Evolutionary conservation across 2,797 vertebrate genomes (phyloP).

Genomic region (Syngnathus acus): DNA sequence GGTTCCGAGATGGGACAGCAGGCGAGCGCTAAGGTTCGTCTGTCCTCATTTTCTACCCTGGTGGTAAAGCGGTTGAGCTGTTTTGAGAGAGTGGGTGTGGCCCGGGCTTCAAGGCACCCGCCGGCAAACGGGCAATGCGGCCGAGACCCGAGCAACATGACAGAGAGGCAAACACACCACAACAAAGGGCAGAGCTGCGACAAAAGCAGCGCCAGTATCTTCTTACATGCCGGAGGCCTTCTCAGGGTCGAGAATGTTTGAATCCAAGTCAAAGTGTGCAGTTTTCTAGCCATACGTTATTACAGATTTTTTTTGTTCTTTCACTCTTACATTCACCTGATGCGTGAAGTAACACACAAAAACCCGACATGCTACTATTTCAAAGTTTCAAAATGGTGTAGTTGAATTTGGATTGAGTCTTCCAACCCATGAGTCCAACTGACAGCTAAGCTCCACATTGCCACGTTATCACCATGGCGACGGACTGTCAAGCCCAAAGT

Average conservation of each 20-base stretch:
- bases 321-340: background rate
- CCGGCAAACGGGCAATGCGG: background rate
- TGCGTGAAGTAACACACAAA: background rate
- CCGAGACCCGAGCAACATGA: background rate
- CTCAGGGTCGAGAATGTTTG: background rate
- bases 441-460: background rate
- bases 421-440: too few relatives aligned
- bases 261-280: background rate
- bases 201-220: background rate
- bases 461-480: background rate
- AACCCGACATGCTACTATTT: background rate
- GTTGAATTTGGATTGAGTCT: too few relatives aligned
- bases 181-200: slow-evolving; percentile 1
- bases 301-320: background rate
- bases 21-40: background rate
- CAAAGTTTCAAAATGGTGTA: background rate
- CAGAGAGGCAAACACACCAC: background rate
- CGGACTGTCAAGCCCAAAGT: background rate
- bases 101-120: background rate
- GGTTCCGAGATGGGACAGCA: background rate
- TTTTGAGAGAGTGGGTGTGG: background rate
- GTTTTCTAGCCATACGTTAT: too few relatives aligned
- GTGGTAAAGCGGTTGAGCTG: background rate
- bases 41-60: background rate
- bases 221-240: background rate